phyloP scores from a whole-genome alignment of 2,888 invertebrate genomes.

The Zaprionus lineosus region DNA sequence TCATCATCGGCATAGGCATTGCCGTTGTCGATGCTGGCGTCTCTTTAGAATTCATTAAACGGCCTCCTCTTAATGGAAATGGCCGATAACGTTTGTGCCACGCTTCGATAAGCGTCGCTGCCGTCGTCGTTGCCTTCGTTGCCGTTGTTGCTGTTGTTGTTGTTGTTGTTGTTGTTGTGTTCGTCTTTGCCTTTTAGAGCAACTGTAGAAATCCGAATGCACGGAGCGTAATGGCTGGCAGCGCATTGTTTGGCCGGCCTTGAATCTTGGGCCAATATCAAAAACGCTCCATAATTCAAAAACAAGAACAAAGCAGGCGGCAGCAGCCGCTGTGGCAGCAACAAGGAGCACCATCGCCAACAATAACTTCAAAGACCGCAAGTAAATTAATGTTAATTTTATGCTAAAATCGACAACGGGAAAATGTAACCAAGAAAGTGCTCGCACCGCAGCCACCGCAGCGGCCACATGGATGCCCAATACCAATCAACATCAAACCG shows the following conservation, averaged over 20 bases:
- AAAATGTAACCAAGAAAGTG: conserved; percentile 60
- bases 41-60: conserved; percentile 78
- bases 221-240: conserved; percentile 56
- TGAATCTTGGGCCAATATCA: conserved; percentile 66
- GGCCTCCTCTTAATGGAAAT: conserved; percentile 77
- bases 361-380: conserved; percentile 78
- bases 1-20: not conserved
- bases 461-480: conserved; percentile 34
- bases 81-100: conserved; percentile 76
- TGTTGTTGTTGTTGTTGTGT: not conserved
- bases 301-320: conserved; percentile 64
- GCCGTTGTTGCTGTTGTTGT: not conserved
- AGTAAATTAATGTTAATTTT: conserved; percentile 78
- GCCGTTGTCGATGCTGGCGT: conserved; percentile 17
- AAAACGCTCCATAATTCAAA: conserved; percentile 70
- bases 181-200: no score
- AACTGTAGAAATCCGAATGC: conserved; percentile 50
- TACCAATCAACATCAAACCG: conserved; percentile 54
- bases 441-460: conserved; percentile 39
- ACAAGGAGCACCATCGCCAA: conserved; percentile 33
- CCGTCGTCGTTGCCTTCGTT: conserved; percentile 20
- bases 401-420: conserved; percentile 71
- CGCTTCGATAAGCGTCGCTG: conserved; percentile 71
- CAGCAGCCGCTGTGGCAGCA: conserved; percentile 22
- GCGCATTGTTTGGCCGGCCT: conserved; percentile 57